Percentiles rank a stretch among this genome's conserved stretches.
phyloP scores from a whole-genome alignment of 1,140 invertebrate species.

The Capitella teleta region DNA sequence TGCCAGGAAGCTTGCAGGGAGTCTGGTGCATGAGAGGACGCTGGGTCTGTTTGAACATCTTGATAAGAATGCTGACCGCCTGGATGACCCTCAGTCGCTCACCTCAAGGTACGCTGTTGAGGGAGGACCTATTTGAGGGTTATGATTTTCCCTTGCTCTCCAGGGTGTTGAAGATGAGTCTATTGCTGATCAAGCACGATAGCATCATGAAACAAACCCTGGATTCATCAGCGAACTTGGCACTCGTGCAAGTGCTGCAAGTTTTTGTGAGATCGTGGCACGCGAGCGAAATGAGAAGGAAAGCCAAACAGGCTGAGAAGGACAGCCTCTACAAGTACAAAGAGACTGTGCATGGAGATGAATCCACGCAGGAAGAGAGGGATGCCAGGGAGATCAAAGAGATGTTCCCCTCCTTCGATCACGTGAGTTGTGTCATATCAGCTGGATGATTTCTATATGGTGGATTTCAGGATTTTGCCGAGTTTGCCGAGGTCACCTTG shows the following conservation, averaged over 20 bases:
- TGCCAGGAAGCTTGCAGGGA: not conserved
- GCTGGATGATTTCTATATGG: too few species aligned
- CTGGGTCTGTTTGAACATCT: not conserved
- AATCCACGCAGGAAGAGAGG: slow-evolving; percentile 60
- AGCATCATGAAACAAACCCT: not conserved
- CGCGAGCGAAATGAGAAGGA: slow-evolving; percentile 51
- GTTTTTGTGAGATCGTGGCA: slow-evolving; percentile 52
- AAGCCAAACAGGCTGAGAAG: slow-evolving; percentile 58
- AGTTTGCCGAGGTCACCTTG: too few species aligned
- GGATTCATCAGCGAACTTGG: not conserved
- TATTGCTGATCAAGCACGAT: slow-evolving; percentile 1
- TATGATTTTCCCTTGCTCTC: not conserved
- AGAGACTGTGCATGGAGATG: slow-evolving; percentile 32
- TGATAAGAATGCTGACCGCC: too few species aligned
- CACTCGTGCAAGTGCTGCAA: slow-evolving; percentile 1
- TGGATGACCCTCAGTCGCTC: too few species aligned
- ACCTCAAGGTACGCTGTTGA: too few species aligned
- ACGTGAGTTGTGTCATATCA: too few species aligned
- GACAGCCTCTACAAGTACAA: slow-evolving; percentile 70
- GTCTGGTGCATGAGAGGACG: not conserved
- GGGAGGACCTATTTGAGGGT: too few species aligned
- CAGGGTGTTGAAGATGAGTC: not conserved
- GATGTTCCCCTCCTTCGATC: slow-evolving; percentile 64
- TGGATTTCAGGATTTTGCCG: too few species aligned
- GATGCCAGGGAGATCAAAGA: slow-evolving; percentile 56